These are phyloP conservation scores for Drosophila lacertosa DNA, from an alignment of 1,140 invertebrate genomes.

Conservation along the genomic window DNA sequence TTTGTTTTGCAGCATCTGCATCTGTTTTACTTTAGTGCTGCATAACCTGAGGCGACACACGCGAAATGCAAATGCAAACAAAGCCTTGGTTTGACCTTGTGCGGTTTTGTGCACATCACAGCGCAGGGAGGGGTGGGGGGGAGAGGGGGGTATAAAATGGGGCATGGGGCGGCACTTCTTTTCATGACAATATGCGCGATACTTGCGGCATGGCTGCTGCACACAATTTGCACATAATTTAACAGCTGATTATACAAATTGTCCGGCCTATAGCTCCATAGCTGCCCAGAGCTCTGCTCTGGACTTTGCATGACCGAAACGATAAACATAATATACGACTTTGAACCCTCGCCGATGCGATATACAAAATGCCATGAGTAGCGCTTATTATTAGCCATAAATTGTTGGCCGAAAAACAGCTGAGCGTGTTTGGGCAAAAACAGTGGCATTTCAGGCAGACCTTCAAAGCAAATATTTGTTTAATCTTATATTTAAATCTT, in stretches of 20 bases:
- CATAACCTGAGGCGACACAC: constrained; percentile 30
- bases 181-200: not conserved
- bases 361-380: constrained; percentile 53
- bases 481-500: no score
- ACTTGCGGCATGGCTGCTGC: not conserved
- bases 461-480: not conserved
- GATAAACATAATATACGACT: constrained; percentile 71
- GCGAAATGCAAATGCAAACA: constrained; percentile 20
- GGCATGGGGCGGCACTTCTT: constrained; percentile 1
- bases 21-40: constrained; percentile 17
- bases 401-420: constrained; percentile 29
- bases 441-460: no score
- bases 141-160: not conserved
- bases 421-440: no score
- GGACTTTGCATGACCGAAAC: constrained; percentile 68
- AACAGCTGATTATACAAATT: constrained; percentile 76
- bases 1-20: constrained; percentile 39
- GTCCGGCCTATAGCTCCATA: constrained; percentile 18
- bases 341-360: constrained; percentile 21
- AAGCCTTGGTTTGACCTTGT: constrained; percentile 38
- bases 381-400: constrained; percentile 68
- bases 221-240: constrained; percentile 70
- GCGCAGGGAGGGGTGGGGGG: no score
- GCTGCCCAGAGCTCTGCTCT: not conserved
- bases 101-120: constrained; percentile 4